Conservation (phyloP, 2,797 vertebrate species). For the Setipinna tenuifilis region DNA sequence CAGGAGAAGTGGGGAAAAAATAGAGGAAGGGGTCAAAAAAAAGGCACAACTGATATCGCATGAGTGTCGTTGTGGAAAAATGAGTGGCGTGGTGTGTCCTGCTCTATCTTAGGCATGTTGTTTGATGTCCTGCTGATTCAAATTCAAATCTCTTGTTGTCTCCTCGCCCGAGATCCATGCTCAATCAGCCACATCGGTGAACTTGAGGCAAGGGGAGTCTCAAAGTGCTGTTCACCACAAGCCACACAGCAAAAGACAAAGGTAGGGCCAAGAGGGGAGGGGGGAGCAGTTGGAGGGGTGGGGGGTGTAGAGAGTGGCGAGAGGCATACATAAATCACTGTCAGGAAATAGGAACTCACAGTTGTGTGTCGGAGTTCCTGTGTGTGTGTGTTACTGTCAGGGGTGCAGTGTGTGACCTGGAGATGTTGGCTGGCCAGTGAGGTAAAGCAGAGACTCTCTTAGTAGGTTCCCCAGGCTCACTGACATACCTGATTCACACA, state of each 20-base stretch:
- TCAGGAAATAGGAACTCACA: background rate
- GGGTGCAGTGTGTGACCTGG: background rate
- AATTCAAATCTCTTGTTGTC: constrained; percentile 39
- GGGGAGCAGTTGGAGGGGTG: background rate
- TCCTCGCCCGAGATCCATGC: background rate
- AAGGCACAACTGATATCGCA: constrained; percentile 42
- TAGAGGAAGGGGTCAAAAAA: too few relatives aligned
- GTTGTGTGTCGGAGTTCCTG: background rate
- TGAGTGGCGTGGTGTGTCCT: constrained; percentile 20
- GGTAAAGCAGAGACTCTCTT: background rate
- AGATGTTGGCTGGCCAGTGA: background rate
- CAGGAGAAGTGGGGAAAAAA: too few relatives aligned
- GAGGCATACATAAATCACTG: constrained; percentile 3
- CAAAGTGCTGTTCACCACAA: background rate
- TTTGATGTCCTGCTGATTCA: constrained; percentile 37
- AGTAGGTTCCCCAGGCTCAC: too few relatives aligned
- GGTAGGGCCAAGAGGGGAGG: too few relatives aligned
- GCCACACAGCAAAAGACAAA: background rate
- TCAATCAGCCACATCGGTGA: constrained; percentile 13
- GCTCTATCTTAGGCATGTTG: constrained; percentile 35
- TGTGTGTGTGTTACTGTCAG: background rate
- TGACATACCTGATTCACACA: too few relatives aligned
- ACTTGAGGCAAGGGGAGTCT: background rate
- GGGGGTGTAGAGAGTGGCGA: background rate
- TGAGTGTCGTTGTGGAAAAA: constrained; percentile 24